These are phyloP conservation scores for Biston betularia DNA, from an alignment of 2,888 invertebrate genomes.

Conservation along the genomic window DNA sequence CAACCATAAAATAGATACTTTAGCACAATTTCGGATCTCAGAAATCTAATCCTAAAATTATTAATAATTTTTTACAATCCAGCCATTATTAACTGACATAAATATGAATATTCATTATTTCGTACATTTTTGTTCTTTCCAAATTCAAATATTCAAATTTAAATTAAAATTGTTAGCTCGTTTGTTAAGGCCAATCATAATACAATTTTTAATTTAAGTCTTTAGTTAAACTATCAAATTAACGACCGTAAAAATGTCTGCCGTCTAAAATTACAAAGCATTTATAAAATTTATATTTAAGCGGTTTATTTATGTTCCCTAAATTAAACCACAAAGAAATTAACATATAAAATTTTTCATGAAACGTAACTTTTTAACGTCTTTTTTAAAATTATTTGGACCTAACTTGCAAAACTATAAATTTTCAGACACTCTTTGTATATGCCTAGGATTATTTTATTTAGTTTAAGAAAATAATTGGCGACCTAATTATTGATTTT, in stretches of 20 bases:
- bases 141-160: background rate
- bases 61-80: background rate
- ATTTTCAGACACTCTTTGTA: too few species aligned
- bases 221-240: background rate
- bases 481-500: too few species aligned
- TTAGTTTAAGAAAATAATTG: too few species aligned
- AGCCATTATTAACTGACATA: background rate
- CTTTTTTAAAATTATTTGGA: background rate
- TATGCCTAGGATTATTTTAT: too few species aligned
- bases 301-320: conserved; percentile 1
- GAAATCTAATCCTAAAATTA: background rate
- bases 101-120: background rate
- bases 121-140: background rate
- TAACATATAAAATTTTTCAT: background rate
- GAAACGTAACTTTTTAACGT: background rate
- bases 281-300: background rate
- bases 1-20: conserved; percentile 1
- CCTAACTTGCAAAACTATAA: too few species aligned
- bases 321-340: conserved; percentile 3
- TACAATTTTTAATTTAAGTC: background rate
- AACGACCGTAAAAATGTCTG: conserved; percentile 5
- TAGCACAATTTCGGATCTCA: background rate
- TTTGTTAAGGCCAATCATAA: background rate
- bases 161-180: background rate
- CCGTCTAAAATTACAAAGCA: background rate